Conservation (phyloP, 2,797 vertebrate genomes). For the Gymnothorax javanicus region DNA sequence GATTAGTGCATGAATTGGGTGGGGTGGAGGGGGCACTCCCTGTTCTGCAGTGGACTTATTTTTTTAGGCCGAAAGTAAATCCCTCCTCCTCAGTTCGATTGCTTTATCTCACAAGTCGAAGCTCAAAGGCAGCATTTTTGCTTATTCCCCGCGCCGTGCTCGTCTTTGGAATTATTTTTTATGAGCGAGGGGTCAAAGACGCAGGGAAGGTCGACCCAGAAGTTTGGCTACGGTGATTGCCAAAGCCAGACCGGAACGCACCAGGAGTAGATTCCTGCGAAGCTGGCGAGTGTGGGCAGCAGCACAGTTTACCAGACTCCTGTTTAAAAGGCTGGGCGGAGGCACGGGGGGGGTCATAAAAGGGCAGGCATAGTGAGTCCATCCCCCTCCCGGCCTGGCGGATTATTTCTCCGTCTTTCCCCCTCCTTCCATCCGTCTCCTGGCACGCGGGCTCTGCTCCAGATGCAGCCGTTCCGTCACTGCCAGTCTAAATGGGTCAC, state of each 20-base stretch:
- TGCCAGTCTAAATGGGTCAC: slow-evolving; percentile 14
- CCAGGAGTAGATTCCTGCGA: too few relatives aligned
- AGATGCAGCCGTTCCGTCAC: neutral
- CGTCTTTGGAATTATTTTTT: too few relatives aligned
- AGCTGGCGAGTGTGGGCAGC: too few relatives aligned
- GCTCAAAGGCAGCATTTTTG: too few relatives aligned
- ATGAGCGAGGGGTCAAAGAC: too few relatives aligned
- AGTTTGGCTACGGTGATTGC: too few relatives aligned
- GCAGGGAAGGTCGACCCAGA: too few relatives aligned
- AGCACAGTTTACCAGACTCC: neutral
- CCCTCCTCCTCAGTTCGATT: neutral
- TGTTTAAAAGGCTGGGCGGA: neutral
- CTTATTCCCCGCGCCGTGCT: too few relatives aligned
- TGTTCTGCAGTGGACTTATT: neutral
- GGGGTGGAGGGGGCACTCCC: too few relatives aligned
- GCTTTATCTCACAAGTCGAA: neutral
- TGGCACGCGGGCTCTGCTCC: neutral
- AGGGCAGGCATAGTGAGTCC: neutral
- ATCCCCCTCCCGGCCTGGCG: neutral
- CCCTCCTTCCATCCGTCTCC: neutral
- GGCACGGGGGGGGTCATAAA: neutral
- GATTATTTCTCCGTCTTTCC: neutral
- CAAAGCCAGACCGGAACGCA: too few relatives aligned
- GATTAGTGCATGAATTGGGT: too few relatives aligned
- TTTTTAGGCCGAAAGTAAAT: neutral